These are phyloP conservation scores for Pseudochirops cupreus DNA, from an alignment of 2,797 vertebrate species.

Conservation along the genomic window DNA sequence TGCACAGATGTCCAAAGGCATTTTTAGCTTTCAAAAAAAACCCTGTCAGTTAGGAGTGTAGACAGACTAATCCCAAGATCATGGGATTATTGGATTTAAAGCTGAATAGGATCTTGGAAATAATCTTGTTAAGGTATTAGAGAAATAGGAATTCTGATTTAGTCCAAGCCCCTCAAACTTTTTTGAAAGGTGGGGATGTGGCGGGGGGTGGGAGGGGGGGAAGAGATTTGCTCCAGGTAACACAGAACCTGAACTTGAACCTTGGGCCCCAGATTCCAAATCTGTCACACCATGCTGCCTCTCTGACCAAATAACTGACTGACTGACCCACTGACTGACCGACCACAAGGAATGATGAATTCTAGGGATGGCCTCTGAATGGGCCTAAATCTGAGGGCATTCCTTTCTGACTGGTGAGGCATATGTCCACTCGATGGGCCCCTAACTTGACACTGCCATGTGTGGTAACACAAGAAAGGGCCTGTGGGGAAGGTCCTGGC, in stretches of 20 bases:
- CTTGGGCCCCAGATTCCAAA: neutral
- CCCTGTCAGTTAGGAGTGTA: neutral
- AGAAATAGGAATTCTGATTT: neutral
- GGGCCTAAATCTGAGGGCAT: constrained; percentile 31
- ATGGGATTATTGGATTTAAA: neutral
- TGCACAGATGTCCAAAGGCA: neutral
- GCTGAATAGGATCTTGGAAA: neutral
- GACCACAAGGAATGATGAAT: constrained; percentile 7
- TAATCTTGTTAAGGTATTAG: neutral
- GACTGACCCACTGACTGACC: neutral
- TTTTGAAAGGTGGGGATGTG: neutral
- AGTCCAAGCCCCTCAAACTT: neutral
- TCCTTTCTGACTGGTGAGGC: neutral
- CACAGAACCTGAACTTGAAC: neutral
- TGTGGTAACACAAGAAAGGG: neutral
- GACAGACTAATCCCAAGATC: neutral
- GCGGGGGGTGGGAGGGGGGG: neutral
- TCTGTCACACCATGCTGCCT: neutral
- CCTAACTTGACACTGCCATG: neutral
- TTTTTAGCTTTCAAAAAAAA: neutral
- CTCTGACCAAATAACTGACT: neutral
- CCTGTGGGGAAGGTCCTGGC: neutral
- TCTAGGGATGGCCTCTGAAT: constrained; percentile 19
- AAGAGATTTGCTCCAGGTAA: neutral
- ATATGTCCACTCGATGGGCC: neutral